Percentiles rank a stretch among this genome's conserved stretches.
phyloP scores from a whole-genome alignment of 2,888 invertebrate genomes.

The Thecophora atra region DNA sequence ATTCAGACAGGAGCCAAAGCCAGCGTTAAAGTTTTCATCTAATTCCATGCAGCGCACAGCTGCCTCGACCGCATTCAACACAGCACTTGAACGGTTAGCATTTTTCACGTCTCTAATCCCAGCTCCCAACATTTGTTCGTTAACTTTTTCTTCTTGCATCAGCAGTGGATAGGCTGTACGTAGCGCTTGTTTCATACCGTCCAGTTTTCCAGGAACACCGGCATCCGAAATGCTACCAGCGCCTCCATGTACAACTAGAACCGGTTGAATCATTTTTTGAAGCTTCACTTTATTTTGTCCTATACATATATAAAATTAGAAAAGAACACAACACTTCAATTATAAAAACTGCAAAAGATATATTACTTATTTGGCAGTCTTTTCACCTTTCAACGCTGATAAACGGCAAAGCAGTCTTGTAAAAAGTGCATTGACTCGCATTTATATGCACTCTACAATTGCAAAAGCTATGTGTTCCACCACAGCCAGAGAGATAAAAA shows the following conservation, averaged over 20 bases:
- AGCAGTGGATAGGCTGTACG: conserved; percentile 53
- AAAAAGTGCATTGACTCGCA: conserved; percentile 11
- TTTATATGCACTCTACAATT: neutral
- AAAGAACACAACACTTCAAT: neutral
- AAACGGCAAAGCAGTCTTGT: conserved; percentile 1
- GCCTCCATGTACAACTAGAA: conserved; percentile 82
- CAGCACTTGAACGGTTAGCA: conserved; percentile 66
- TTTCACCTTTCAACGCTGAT: conserved; percentile 15
- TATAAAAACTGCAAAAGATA: neutral
- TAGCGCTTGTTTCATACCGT: conserved; percentile 74
- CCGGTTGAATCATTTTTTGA: conserved; percentile 62
- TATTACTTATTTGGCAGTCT: neutral
- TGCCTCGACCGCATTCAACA: conserved; percentile 80
- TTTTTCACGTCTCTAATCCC: conserved; percentile 43
- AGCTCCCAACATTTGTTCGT: conserved; percentile 63
- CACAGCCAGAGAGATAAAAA: neutral
- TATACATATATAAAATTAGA: too few relatives aligned
- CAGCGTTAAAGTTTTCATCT: conserved; percentile 82
- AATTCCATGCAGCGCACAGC: conserved; percentile 80
- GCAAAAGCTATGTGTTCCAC: conserved; percentile 4
- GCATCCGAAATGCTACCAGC: conserved; percentile 78
- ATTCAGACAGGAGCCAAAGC: conserved; percentile 82
- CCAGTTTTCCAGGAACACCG: conserved; percentile 70
- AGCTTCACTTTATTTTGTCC: neutral
- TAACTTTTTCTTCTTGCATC: conserved; percentile 54